Evolutionary conservation across 2,888 invertebrate genomes (phyloP), one percentile per base, ranked within the genome.

Genomic region (Amblyjoppa proteus): DNA sequence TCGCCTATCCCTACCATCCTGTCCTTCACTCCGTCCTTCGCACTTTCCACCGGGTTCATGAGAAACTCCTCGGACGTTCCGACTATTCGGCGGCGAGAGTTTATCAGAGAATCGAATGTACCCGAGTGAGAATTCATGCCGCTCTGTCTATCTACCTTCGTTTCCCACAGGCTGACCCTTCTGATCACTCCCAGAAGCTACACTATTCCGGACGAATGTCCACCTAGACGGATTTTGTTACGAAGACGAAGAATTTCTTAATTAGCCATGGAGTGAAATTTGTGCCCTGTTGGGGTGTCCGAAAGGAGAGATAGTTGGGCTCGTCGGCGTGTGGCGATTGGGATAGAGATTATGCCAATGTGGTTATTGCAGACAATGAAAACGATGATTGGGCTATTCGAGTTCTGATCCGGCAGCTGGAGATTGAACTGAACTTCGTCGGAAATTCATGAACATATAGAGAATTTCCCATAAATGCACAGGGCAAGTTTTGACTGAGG

Each of bases 1-100:
- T 78, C 85, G 84, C 84, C 85, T 71, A 83, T 81, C 76, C 66
- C 87, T 83, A 61, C 87, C 76, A 81, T 66, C 73, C 86, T 77
- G 68, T 56, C 70, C 68, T 31, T 75, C 85, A 66, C 70, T 87
- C 87, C 88, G 87, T 56, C 34, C n/a, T 20, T 34, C 38, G 11
- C 34, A 51, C 56, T 73, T 20, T 73, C 68, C 6, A 34, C 49
- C 45, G 16, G 61, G 38, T 71, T 49, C 25, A 20, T n/a, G 31
- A 56, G 73, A 73, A 78, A 78, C 61, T 83, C 78, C 56, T 68
- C 20, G 73, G 51, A 74, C 73, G 73, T 74, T 74, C 73, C 68
- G 83, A 73, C 73, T 79, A 75, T 75, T 83, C 83, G 83, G 71
- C 28, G 51, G 49, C n/a, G 64, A 66, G 74, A 79, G 79, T 79